Evolutionary conservation across 2,113 vertebrate genomes (phyloP).

Genomic region (Peromyscus californicus): DNA sequence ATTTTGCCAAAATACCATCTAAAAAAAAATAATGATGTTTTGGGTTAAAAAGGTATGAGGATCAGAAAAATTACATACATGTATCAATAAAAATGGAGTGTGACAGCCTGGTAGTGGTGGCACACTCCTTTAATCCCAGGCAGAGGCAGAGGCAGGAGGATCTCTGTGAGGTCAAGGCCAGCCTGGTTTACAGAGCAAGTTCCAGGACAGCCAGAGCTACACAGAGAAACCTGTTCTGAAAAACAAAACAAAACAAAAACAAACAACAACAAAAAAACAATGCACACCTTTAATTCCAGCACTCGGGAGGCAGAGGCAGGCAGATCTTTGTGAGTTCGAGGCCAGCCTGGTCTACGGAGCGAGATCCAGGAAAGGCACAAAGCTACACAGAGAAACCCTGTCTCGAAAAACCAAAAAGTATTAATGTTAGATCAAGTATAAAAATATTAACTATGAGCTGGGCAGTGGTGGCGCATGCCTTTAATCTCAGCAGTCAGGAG

Average conservation of each 20-base stretch:
- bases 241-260: not conserved
- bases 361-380: not conserved
- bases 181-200: not conserved
- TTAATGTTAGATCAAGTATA: too few species aligned
- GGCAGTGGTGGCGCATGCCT: too few species aligned
- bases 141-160: not conserved
- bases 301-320: not conserved
- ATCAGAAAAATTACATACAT: constrained; percentile 47
- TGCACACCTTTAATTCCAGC: not conserved
- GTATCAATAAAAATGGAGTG: not conserved
- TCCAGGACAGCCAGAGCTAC: not conserved
- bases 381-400: not conserved
- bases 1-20: constrained; percentile 99
- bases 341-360: not conserved
- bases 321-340: not conserved
- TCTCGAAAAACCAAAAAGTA: not conserved
- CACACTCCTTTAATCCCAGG: not conserved
- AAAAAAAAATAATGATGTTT: constrained; percentile 65
- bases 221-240: not conserved
- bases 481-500: not conserved
- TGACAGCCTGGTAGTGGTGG: too few species aligned
- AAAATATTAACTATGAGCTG: too few species aligned
- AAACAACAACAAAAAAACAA: too few species aligned
- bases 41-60: not conserved
- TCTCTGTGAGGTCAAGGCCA: not conserved